A percentile compares a stretch with the other conserved stretches of the same genome.
phyloP scores from a whole-genome alignment of 1,140 invertebrate species.

The Drosophila ficusphila region DNA sequence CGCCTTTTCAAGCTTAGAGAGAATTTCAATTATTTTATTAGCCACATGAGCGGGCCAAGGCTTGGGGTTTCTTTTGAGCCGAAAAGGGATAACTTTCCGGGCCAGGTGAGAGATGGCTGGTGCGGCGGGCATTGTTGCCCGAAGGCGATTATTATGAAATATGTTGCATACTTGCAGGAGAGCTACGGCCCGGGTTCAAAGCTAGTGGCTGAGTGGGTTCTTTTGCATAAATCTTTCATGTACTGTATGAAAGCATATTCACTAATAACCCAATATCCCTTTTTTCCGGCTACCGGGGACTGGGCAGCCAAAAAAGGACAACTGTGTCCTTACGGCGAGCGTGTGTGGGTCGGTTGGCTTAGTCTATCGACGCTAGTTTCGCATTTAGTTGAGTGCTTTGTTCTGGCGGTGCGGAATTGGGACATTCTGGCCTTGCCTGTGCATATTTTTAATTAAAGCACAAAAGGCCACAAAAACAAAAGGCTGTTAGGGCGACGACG shows the following conservation, averaged over 20 bases:
- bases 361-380: slow-evolving; percentile 62
- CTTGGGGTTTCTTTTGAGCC: slow-evolving; percentile 52
- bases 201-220: slow-evolving; percentile 43
- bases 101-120: slow-evolving; percentile 51
- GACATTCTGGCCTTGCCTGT: slow-evolving; percentile 66
- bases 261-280: slow-evolving; percentile 80
- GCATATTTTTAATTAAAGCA: slow-evolving; percentile 81
- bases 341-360: slow-evolving; percentile 1
- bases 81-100: slow-evolving; percentile 59
- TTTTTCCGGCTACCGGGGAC: slow-evolving; percentile 41
- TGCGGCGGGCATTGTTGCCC: slow-evolving; percentile 66
- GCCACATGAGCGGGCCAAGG: slow-evolving; percentile 62
- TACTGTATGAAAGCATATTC: slow-evolving; percentile 75
- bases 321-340: slow-evolving; percentile 5
- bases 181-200: slow-evolving; percentile 15
- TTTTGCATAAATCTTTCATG: slow-evolving; percentile 75
- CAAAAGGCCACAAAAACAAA: slow-evolving; percentile 75
- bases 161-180: slow-evolving; percentile 59
- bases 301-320: slow-evolving; percentile 60
- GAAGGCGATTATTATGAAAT: slow-evolving; percentile 77
- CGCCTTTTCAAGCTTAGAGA: slow-evolving; percentile 55
- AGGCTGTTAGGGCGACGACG: slow-evolving; percentile 16
- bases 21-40: slow-evolving; percentile 83
- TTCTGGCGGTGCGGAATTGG: slow-evolving; percentile 41
- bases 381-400: slow-evolving; percentile 77